Base-by-base conservation (phyloP, 35 echinoderm and acorn worm species). In the Amphiura filiformis region DNA sequence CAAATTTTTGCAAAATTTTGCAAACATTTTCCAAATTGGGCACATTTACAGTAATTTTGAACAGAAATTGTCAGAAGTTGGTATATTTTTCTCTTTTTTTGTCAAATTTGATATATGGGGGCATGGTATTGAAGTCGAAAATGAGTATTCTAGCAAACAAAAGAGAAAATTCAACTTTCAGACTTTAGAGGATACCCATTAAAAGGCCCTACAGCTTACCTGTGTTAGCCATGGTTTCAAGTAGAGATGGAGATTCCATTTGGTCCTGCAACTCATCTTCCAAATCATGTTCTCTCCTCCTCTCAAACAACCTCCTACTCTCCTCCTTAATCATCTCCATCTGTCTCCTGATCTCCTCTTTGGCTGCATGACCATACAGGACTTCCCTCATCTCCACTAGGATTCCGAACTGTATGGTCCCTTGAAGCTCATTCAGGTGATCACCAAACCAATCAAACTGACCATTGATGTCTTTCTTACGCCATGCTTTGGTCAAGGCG, bases 281-380 rank as follows among this genome's bases (percentile, higher is more conserved):
- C 28, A 70, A 3, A 70, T 70, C 61, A 5, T 70, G 7, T 13
- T 70, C 61, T 70, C 61, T 70, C 61, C 15, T 70, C 61, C 61
- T 70, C 28, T 70, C 61, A 70, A 70, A 70, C 61, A 70, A 13
- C 61, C 20, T 52, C 17, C 61, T 18, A n/a, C 61, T 70, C 61
- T 70, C 61, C 61, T 70, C 61, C 28, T 70, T 70, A n/a, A 70
- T 70, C 7, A 70, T 18, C 61, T 70, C 61, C 61, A 70, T 70
- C 61, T 70, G 61, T 30, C 61, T 11, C 26, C 61, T 70, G 9
- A 70, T 70, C 28, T 70, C 61, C 28, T 70, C 61, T n/a, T 70
- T 70, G 26, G 61, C 61, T 70, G 61, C 61, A n/a, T 70, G 61
- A 1, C 61, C 61, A 52, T 52, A 52, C 9, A 11, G 26, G 26